Base-by-base conservation (phyloP, 2,797 vertebrate genomes). In the Bryconaethiops microstoma region DNA sequence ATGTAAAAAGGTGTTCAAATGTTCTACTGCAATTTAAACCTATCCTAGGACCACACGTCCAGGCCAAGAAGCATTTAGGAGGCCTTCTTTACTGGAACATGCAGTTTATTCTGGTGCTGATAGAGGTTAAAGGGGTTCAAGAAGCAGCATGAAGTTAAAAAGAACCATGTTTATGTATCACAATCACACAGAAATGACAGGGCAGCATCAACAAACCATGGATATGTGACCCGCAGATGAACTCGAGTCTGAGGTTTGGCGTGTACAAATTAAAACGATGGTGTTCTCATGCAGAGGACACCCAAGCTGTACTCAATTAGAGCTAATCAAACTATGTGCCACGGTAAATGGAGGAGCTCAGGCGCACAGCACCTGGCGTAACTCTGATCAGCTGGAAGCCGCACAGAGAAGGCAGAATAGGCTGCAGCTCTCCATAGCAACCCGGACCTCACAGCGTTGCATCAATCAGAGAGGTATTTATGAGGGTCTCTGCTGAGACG, bases 381-480 rank as follows among this genome's bases (percentile, higher is more conserved):
- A 77, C 45, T 50, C 60, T 52, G 75, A 81, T 78, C 82, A 83
- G 59, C 62, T 62, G 67, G 55, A 81, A 70, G 8, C 69, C 50
- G 59, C 59, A 39, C 25, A 60, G 45, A 76, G 55, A 54, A 25
- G n/a, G 50, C 60, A 73, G 45, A 71, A 59, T 63, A 50, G 39
- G 40, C n/a, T 54, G 67, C 62, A 76, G 73, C 10, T 65, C 25
- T 40, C 40, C 52, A 76, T 65, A 45, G 82, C 78, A 85, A 88
- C 79, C 78, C 69, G 74, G 84, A 77, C 83, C 83, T 87, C 89
- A 85, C 74, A 76, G 81, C 76, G 4, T 35, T 84, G 60, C 76
- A 84, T 67, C 85, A 84, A 75, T 87, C 60, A 80, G 74, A 85
- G 82, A 88, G 88, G 82, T 86, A 90, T 85, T 90, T 89, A 87